Conservation (phyloP, 1,140 invertebrate genomes). For the Caenorhabditis remanei region DNA sequence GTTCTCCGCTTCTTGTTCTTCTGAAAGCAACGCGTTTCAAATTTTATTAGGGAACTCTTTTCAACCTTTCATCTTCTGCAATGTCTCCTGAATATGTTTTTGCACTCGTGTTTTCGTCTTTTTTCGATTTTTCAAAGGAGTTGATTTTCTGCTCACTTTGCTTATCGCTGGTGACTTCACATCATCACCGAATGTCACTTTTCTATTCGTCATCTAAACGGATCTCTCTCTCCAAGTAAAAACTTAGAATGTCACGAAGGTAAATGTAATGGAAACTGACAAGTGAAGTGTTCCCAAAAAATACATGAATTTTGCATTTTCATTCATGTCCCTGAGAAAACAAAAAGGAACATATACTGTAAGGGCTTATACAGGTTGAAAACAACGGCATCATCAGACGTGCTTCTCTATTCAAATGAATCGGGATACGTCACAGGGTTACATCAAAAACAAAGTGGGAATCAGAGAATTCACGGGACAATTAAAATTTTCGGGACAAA, state of each 20-base stretch:
- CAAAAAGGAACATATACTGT: not conserved
- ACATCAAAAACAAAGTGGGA: no score
- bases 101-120: not conserved
- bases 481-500: not conserved
- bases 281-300: no score
- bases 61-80: slow-evolving; percentile 27
- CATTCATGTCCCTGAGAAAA: slow-evolving; percentile 7
- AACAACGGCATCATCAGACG: not conserved
- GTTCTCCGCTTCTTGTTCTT: slow-evolving; percentile 9
- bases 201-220: not conserved
- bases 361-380: not conserved
- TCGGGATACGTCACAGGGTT: no score
- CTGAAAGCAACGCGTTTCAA: not conserved
- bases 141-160: slow-evolving; percentile 2
- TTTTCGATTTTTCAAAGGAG: not conserved
- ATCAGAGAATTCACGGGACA: no score
- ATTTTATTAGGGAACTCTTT: not conserved
- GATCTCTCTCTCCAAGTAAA: not conserved
- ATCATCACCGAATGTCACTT: slow-evolving; percentile 28
- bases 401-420: no score
- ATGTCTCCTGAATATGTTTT: not conserved
- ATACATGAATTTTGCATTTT: no score
- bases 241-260: not conserved
- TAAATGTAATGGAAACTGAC: not conserved
- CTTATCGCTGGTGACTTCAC: not conserved